These are phyloP conservation scores for Phataginus tetradactyla DNA, from an alignment of 2,797 vertebrate genomes.

Conservation along the genomic window DNA sequence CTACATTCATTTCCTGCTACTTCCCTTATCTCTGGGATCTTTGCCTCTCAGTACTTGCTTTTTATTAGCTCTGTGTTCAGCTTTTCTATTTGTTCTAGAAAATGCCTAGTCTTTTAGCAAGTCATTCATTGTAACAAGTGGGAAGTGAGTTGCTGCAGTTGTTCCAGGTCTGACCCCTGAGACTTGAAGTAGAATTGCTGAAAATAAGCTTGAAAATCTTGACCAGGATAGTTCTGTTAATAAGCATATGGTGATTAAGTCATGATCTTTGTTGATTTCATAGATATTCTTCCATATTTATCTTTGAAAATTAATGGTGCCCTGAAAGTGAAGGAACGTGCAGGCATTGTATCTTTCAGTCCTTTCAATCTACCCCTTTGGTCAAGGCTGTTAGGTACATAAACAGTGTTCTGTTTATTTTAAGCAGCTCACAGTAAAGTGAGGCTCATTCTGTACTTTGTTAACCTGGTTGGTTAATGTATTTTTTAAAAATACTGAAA, in stretches of 20 bases:
- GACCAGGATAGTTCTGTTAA: neutral
- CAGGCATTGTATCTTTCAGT: neutral
- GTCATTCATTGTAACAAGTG: neutral
- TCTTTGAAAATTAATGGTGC: neutral
- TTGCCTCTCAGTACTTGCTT: neutral
- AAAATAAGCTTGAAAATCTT: neutral
- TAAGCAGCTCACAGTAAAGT: neutral
- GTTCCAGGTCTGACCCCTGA: neutral
- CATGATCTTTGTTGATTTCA: neutral
- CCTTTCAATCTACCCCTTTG: neutral
- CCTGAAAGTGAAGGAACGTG: neutral
- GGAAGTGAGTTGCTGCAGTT: neutral
- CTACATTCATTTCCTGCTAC: neutral
- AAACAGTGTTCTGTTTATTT: neutral
- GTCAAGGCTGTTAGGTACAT: neutral
- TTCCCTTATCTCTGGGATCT: neutral
- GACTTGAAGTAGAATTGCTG: neutral
- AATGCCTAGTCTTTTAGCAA: neutral
- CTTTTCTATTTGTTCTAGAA: neutral
- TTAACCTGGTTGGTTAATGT: neutral
- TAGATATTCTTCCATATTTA: neutral
- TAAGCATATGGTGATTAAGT: neutral
- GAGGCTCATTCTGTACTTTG: neutral
- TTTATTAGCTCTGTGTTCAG: too few relatives aligned
- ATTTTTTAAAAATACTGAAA: constrained; percentile 27